These are phyloP conservation scores for Hemaris fuciformis DNA, from an alignment of 2,888 invertebrate genomes.

Conservation along the genomic window DNA sequence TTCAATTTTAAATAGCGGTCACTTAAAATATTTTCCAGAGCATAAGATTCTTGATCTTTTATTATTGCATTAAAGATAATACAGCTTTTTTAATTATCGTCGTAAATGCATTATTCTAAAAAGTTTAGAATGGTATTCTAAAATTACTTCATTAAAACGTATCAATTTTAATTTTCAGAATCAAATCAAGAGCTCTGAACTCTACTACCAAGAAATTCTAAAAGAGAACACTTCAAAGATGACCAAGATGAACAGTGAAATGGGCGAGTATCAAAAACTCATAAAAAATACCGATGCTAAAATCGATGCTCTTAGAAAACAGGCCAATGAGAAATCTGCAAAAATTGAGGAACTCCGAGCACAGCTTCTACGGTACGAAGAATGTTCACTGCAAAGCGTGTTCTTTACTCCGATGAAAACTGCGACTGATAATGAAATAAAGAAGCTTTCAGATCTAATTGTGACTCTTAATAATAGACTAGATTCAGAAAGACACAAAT, in stretches of 20 bases:
- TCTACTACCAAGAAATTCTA: constrained; percentile 73
- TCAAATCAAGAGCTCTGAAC: constrained; percentile 71
- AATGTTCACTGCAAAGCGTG: constrained; percentile 72
- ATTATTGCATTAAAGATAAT: too few species aligned
- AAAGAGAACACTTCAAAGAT: constrained; percentile 75
- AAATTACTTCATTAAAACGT: too few species aligned
- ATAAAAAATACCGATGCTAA: constrained; percentile 73
- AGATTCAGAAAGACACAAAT: constrained; percentile 81
- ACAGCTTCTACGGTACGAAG: constrained; percentile 68
- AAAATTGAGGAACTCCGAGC: constrained; percentile 74
- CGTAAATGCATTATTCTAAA: too few species aligned
- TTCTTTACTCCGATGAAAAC: constrained; percentile 78
- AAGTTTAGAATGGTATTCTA: not conserved
- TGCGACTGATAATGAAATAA: constrained; percentile 83
- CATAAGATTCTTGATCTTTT: too few species aligned
- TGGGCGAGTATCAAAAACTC: constrained; percentile 63
- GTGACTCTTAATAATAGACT: constrained; percentile 80
- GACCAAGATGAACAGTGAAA: constrained; percentile 69
- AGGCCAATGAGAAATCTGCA: constrained; percentile 67
- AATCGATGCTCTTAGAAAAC: constrained; percentile 73
- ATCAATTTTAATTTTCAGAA: constrained; percentile 60
- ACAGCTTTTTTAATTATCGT: too few species aligned
- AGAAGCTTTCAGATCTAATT: constrained; percentile 81
- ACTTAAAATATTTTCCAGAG: too few species aligned
- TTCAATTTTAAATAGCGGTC: too few species aligned